These are phyloP conservation scores for Epistrophe eligans DNA, from an alignment of 2,888 invertebrate species.

Conservation along the genomic window DNA sequence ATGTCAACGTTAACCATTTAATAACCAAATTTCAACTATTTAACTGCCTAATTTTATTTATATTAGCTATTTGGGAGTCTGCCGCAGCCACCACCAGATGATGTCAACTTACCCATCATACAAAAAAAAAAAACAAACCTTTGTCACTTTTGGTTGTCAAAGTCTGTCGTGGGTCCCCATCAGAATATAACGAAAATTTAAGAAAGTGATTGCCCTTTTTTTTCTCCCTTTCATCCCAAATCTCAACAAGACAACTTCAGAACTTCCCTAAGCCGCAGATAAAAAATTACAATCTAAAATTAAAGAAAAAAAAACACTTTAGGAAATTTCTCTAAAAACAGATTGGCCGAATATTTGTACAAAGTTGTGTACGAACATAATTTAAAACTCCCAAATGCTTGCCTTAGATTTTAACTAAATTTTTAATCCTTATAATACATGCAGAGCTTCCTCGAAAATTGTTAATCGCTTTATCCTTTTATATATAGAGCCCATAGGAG, in stretches of 20 bases:
- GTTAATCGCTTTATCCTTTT: slow-evolving; percentile 36
- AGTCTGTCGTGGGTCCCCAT: background rate
- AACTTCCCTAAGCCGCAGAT: background rate
- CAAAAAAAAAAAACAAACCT: too few relatives aligned
- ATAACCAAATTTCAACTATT: too few relatives aligned
- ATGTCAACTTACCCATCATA: too few relatives aligned
- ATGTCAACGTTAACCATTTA: too few relatives aligned
- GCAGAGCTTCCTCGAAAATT: slow-evolving; percentile 16
- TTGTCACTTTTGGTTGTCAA: too few relatives aligned
- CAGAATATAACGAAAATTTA: too few relatives aligned
- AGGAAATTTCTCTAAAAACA: background rate
- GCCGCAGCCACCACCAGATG: too few relatives aligned
- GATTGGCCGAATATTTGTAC: background rate
- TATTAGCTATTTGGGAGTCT: too few relatives aligned
- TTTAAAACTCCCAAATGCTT: background rate
- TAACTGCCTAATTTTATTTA: too few relatives aligned
- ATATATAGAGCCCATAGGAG: slow-evolving; percentile 21
- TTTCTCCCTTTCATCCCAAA: background rate
- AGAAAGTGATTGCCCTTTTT: too few relatives aligned
- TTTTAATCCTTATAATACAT: slow-evolving; percentile 25
- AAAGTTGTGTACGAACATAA: background rate
- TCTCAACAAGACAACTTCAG: background rate
- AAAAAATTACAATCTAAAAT: background rate
- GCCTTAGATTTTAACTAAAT: slow-evolving; percentile 2
- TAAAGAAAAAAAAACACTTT: background rate